Conservation (phyloP, 2,797 vertebrate genomes). For the Falco berigora region DNA sequence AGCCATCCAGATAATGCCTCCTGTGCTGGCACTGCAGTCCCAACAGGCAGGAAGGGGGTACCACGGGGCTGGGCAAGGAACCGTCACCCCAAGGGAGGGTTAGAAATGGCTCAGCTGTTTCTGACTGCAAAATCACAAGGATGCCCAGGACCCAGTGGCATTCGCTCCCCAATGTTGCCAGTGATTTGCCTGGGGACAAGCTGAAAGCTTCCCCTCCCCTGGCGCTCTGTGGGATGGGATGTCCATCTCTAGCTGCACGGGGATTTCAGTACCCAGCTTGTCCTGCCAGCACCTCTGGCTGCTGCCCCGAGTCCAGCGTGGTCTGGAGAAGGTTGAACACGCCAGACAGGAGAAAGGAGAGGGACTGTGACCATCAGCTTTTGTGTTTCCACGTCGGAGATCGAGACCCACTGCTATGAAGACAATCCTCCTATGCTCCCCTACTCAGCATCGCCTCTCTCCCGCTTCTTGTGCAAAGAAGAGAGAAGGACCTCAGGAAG, state of each 20-base stretch:
- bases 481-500: slow-evolving; percentile 22
- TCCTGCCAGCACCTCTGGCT: neutral
- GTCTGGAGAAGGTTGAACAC: neutral
- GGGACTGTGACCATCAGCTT: neutral
- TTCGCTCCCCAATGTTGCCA: neutral
- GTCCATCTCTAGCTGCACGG: neutral
- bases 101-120: neutral
- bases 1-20: neutral
- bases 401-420: neutral
- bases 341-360: neutral
- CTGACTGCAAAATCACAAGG: neutral
- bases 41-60: fast-evolving
- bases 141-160: fast-evolving
- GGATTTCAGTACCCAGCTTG: neutral
- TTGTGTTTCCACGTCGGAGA: neutral
- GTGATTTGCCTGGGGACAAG: neutral
- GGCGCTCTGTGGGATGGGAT: neutral
- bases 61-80: neutral
- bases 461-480: neutral
- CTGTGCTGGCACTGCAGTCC: fast-evolving
- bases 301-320: fast-evolving
- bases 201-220: neutral
- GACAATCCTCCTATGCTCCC: neutral
- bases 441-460: neutral
- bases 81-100: neutral